Evolutionary conservation across 1,140 invertebrate species (phyloP).

Genomic region (Calosoma granatense): DNA sequence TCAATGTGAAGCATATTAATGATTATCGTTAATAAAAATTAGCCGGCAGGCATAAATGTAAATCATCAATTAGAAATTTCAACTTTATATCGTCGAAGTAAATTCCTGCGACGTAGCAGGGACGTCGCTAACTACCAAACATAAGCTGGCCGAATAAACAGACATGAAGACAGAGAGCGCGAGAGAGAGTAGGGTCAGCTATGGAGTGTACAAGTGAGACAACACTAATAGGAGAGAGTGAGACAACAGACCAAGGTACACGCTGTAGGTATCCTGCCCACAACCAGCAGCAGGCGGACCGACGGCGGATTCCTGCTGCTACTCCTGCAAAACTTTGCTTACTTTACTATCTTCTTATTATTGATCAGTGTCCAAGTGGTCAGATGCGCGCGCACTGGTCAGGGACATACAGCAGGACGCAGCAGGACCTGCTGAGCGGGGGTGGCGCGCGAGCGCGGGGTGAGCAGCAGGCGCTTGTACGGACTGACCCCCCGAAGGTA

Average conservation of each 20-base stretch:
- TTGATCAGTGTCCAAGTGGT: constrained; percentile 34
- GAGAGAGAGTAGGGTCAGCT: constrained; percentile 11
- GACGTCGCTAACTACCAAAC: constrained; percentile 11
- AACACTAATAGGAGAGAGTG: too few relatives aligned
- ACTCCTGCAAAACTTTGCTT: constrained; percentile 28
- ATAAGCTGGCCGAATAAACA: too few relatives aligned
- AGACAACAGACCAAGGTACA: too few relatives aligned
- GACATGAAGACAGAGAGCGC: too few relatives aligned
- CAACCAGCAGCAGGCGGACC: background rate
- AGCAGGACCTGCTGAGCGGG: background rate
- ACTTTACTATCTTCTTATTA: constrained; percentile 36
- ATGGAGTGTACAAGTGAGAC: too few relatives aligned
- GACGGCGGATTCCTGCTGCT: constrained; percentile 21
- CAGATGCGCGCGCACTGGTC: constrained; percentile 26
- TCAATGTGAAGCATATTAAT: too few relatives aligned
- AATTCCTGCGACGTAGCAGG: background rate
- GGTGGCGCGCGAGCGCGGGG: background rate
- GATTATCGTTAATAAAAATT: too few relatives aligned
- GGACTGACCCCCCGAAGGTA: background rate
- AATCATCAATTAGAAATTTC: too few relatives aligned
- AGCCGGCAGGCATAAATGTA: too few relatives aligned
- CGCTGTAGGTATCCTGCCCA: too few relatives aligned
- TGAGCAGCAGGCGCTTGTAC: too few relatives aligned
- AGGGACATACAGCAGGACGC: background rate
- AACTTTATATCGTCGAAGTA: too few relatives aligned